Conservation (phyloP, 2,797 vertebrate species). For the Argentina silus region DNA sequence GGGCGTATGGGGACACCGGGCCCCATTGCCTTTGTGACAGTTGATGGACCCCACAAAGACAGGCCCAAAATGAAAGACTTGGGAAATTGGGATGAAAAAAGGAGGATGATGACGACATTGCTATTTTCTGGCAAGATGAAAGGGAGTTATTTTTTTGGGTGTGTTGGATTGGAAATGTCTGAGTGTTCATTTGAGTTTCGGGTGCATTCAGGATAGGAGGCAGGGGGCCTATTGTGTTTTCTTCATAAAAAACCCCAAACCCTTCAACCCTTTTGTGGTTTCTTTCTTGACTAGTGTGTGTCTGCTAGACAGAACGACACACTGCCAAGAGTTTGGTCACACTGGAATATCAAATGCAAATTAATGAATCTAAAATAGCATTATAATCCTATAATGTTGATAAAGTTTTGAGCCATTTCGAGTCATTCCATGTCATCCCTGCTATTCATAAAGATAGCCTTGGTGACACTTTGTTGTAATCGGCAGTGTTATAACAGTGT, state of each 20-base stretch:
- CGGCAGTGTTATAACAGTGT: no score
- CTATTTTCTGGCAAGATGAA: background rate
- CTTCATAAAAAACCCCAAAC: no score
- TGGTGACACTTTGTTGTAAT: no score
- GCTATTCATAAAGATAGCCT: no score
- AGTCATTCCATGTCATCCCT: no score
- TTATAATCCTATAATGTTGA: background rate
- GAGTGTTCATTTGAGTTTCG: background rate
- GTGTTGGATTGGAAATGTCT: background rate
- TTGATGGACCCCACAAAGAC: background rate
- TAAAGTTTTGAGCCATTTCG: background rate
- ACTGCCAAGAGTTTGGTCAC: background rate
- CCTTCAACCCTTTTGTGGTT: background rate
- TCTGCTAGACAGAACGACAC: background rate
- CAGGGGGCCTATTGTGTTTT: background rate
- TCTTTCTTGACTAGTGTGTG: background rate
- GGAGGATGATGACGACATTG: background rate
- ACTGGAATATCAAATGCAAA: background rate
- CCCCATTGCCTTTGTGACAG: background rate
- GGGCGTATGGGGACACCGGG: slow-evolving; percentile 21
- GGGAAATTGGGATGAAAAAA: slow-evolving; percentile 7
- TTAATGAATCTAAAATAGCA: no score
- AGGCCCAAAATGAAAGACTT: background rate
- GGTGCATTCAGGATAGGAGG: background rate
- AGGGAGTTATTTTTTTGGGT: background rate